phyloP scores from a whole-genome alignment of 1,140 invertebrate species.

The Myzus persicae region DNA sequence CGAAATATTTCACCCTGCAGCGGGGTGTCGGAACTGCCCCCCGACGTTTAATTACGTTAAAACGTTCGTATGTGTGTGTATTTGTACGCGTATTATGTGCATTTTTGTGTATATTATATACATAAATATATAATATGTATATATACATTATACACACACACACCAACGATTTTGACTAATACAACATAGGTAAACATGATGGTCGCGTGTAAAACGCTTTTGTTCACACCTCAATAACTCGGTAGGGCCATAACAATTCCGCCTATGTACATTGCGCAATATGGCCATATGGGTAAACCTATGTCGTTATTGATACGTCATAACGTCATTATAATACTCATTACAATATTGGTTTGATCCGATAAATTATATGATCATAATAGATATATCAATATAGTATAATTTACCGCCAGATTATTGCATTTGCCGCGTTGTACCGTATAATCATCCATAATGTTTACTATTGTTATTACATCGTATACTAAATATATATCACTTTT shows the following conservation, averaged over 20 bases:
- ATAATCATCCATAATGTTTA: neutral
- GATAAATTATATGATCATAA: neutral
- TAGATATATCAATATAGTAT: neutral
- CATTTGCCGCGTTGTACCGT: neutral
- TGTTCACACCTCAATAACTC: neutral
- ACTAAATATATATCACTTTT: neutral
- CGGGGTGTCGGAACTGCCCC: neutral
- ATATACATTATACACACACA: neutral
- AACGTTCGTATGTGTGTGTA: neutral
- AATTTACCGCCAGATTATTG: neutral
- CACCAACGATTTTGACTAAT: neutral
- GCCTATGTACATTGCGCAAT: neutral
- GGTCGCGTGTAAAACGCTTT: constrained; percentile 12
- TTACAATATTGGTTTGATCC: neutral
- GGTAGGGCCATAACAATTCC: neutral
- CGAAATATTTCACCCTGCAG: neutral
- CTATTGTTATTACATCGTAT: neutral
- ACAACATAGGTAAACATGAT: too few species aligned
- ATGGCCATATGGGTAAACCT: neutral
- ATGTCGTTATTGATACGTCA: neutral
- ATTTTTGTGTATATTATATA: neutral
- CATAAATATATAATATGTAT: neutral
- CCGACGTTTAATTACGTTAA: constrained; percentile 50
- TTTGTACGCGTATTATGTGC: neutral
- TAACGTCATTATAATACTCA: neutral